Percentiles rank a stretch among this genome's conserved stretches.
phyloP scores from a whole-genome alignment of 2,888 invertebrate genomes.

The Pimpla rufipes region DNA sequence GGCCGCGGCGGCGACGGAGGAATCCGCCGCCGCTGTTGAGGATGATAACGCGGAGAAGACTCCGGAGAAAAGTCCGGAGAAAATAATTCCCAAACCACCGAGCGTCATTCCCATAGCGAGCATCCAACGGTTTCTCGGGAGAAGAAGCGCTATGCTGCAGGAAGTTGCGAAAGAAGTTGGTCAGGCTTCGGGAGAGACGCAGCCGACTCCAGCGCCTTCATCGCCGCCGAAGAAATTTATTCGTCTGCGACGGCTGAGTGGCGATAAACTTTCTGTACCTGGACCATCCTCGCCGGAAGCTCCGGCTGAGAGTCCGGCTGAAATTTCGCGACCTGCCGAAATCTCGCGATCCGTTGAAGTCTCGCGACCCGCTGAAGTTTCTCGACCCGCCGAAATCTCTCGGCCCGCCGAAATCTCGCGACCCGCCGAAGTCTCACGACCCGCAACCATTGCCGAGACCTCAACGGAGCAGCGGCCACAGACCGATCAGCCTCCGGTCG shows the following conservation, averaged over 20 bases:
- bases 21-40: too few relatives aligned
- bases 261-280: constrained; percentile 84
- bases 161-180: constrained; percentile 73
- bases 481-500: constrained; percentile 11
- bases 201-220: constrained; percentile 54
- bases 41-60: too few relatives aligned
- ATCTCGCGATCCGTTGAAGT: too few relatives aligned
- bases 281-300: constrained; percentile 43
- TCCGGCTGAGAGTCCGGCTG: constrained; percentile 18
- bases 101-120: constrained; percentile 72
- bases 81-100: constrained; percentile 73
- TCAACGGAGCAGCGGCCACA: too few relatives aligned
- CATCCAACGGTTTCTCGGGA: constrained; percentile 66
- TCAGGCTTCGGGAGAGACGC: constrained; percentile 17
- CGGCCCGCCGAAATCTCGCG: constrained; percentile 9
- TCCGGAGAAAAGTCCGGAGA: constrained; percentile 20
- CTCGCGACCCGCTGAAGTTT: constrained; percentile 27
- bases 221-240: constrained; percentile 82
- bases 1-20: too few relatives aligned
- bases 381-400: too few relatives aligned
- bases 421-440: constrained; percentile 19
- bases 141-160: constrained; percentile 63
- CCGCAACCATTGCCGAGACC: too few relatives aligned
- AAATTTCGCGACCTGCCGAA: constrained; percentile 10
- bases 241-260: constrained; percentile 85